A percentile compares a stretch with the other conserved stretches of the same genome.
phyloP scores from a whole-genome alignment of 2,888 invertebrate species.

The Drosophila colorata region DNA sequence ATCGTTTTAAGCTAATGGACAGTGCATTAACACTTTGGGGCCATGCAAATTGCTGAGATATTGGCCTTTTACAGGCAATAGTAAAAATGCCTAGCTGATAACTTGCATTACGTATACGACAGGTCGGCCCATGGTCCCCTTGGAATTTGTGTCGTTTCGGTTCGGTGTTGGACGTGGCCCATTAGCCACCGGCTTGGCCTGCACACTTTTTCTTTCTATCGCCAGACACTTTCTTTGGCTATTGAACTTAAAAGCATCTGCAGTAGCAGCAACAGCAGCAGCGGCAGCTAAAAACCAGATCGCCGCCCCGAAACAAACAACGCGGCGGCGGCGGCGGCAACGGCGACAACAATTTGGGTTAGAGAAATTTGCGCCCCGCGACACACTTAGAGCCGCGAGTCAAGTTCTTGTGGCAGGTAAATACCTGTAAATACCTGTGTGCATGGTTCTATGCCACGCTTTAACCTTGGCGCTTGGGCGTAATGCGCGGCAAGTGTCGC shows the following conservation, averaged over 20 bases:
- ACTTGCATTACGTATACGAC: constrained; percentile 71
- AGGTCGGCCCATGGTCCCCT: constrained; percentile 25
- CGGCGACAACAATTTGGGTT: constrained; percentile 73
- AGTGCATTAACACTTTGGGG: constrained; percentile 49
- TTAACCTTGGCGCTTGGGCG: constrained; percentile 77
- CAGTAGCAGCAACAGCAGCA: constrained; percentile 27
- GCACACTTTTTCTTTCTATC: constrained; percentile 77
- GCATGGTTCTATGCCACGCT: constrained; percentile 70
- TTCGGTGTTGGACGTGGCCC: constrained; percentile 31
- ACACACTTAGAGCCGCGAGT: constrained; percentile 58
- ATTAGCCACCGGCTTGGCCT: constrained; percentile 43
- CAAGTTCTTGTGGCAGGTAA: constrained; percentile 67
- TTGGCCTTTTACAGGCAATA: constrained; percentile 52
- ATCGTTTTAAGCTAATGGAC: constrained; percentile 43
- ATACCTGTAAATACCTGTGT: constrained; percentile 22
- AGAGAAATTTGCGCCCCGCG: constrained; percentile 79
- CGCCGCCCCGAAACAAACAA: constrained; percentile 52
- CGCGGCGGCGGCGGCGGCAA: constrained; percentile 27
- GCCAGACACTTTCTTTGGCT: constrained; percentile 77
- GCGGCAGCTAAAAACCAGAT: constrained; percentile 51
- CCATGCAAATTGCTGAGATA: constrained; percentile 25
- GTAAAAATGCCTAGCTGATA: constrained; percentile 54
- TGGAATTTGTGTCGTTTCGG: constrained; percentile 39
- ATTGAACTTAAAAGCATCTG: constrained; percentile 74
- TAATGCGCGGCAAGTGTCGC: constrained; percentile 72